phyloP scores from a whole-genome alignment of 2,888 invertebrate genomes.

The Tipula unca region DNA sequence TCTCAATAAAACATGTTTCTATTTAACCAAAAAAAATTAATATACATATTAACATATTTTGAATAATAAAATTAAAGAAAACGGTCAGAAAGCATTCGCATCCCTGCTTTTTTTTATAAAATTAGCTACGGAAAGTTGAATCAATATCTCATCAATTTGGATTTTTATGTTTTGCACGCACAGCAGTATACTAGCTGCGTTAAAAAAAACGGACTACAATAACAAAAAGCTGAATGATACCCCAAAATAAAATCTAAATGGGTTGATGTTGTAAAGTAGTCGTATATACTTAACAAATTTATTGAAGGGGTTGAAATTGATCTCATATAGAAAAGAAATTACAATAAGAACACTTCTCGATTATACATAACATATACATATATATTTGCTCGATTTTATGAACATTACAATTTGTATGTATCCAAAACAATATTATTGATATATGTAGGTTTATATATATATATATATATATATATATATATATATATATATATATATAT shows the following conservation, averaged over 20 bases:
- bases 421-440: background rate
- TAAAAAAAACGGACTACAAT: background rate
- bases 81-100: too few relatives aligned
- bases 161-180: background rate
- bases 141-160: background rate
- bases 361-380: too few relatives aligned
- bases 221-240: too few relatives aligned
- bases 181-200: background rate
- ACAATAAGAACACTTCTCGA: background rate
- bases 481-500: too few relatives aligned
- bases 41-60: too few relatives aligned
- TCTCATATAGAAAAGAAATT: background rate
- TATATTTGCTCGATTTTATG: background rate
- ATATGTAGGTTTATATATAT: background rate
- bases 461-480: too few relatives aligned
- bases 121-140: background rate
- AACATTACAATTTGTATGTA: background rate
- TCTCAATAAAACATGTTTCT: too few relatives aligned
- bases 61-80: too few relatives aligned
- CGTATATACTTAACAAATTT: background rate
- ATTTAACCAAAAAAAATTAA: too few relatives aligned
- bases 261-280: background rate
- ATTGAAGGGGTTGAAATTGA: constrained; percentile 8
- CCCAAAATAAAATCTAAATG: background rate
- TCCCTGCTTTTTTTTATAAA: background rate